These are phyloP conservation scores for Diloba caeruleocephala DNA, from an alignment of 2,888 invertebrate genomes.

Conservation along the genomic window DNA sequence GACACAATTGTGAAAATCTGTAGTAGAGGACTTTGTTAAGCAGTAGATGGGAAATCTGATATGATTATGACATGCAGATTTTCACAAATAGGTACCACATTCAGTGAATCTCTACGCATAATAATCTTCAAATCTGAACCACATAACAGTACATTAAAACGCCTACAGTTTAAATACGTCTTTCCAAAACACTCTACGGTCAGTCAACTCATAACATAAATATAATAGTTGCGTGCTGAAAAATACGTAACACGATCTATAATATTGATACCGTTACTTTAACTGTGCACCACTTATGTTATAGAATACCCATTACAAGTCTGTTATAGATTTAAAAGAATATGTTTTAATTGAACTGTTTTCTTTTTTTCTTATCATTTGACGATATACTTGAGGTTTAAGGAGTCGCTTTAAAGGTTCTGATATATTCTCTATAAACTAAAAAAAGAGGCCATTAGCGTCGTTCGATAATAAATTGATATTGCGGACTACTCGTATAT, in stretches of 20 bases:
- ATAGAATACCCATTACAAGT: conserved; percentile 21
- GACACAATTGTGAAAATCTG: too few species aligned
- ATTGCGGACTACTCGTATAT: too few species aligned
- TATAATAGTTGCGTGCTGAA: conserved; percentile 54
- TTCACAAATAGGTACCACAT: too few species aligned
- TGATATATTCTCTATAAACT: too few species aligned
- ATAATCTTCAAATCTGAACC: background rate
- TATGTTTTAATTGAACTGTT: background rate
- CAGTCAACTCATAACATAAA: conserved; percentile 38
- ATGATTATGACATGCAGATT: too few species aligned
- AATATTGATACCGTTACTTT: conserved; percentile 44
- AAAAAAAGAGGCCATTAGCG: too few species aligned
- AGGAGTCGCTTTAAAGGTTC: too few species aligned
- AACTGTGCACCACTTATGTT: conserved; percentile 35
- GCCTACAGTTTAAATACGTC: conserved; percentile 8
- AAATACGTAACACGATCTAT: conserved; percentile 51
- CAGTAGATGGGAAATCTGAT: too few species aligned
- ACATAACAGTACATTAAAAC: conserved; percentile 3
- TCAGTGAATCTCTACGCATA: too few species aligned
- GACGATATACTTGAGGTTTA: too few species aligned
- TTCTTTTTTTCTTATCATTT: background rate
- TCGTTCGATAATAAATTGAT: too few species aligned
- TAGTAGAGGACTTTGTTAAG: too few species aligned
- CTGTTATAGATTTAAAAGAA: background rate
- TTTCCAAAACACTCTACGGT: conserved; percentile 19